phyloP scores from a whole-genome alignment of 2,797 vertebrate species.

The Podargus strigoides region DNA sequence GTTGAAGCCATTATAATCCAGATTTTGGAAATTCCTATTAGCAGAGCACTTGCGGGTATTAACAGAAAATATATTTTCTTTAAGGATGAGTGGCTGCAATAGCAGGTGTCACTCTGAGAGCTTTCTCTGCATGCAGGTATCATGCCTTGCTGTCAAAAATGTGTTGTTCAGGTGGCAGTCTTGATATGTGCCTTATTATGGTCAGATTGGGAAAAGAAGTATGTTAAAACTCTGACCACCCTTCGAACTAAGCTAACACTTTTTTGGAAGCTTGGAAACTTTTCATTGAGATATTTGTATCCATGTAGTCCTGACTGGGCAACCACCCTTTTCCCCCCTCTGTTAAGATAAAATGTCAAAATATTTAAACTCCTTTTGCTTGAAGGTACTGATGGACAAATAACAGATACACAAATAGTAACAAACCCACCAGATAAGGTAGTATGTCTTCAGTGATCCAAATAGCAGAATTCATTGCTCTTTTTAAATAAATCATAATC shows the following conservation, averaged over 20 bases:
- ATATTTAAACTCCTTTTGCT: background rate
- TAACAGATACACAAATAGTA: background rate
- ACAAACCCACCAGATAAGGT: rapidly evolving
- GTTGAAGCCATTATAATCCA: background rate
- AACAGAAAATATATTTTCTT: conserved; percentile 30
- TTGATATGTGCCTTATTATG: background rate
- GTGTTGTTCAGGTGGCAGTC: background rate
- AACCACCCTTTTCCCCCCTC: background rate
- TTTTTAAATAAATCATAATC: background rate
- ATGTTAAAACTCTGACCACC: background rate
- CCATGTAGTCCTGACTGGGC: background rate
- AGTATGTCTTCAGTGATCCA: background rate
- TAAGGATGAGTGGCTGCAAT: conserved; percentile 1
- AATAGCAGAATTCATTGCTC: background rate
- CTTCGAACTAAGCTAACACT: background rate
- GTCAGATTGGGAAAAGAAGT: background rate
- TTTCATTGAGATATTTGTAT: background rate
- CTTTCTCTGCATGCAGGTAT: background rate
- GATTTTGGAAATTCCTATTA: conserved; percentile 34
- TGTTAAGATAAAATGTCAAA: background rate
- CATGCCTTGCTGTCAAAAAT: background rate
- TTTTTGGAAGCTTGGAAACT: background rate
- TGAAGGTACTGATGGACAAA: background rate
- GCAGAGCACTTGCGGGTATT: background rate
- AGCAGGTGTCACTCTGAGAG: conserved; percentile 26